Percentiles rank a stretch among this genome's conserved stretches.
Conservation (phyloP, 1,140 invertebrate genomes). For the Sinella curviseta region DNA sequence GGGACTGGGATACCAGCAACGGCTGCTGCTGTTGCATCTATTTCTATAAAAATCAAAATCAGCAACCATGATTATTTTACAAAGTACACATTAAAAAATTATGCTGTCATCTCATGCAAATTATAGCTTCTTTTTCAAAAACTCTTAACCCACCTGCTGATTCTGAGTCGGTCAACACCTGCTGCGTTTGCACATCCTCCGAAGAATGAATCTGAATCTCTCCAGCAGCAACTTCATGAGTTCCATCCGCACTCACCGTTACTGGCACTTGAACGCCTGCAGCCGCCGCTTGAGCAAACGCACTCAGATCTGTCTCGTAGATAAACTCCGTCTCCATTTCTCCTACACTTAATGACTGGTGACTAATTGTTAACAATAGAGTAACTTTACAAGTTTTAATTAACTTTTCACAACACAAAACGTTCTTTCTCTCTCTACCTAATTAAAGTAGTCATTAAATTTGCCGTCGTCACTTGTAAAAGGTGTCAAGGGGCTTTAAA, state of each 20-base stretch:
- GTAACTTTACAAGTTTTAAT: too few species aligned
- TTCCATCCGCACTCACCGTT: neutral
- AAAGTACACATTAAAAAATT: neutral
- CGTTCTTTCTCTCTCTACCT: too few species aligned
- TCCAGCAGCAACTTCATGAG: neutral
- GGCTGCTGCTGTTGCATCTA: conserved; percentile 18
- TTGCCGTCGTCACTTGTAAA: neutral
- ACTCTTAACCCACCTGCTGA: neutral
- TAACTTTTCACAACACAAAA: too few species aligned
- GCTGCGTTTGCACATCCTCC: neutral
- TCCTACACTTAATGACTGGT: too few species aligned
- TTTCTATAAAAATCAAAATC: conserved; percentile 21
- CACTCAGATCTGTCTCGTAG: conserved; percentile 39
- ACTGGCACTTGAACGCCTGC: conserved; percentile 10
- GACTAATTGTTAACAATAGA: too few species aligned
- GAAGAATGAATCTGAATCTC: neutral
- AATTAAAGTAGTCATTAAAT: too few species aligned
- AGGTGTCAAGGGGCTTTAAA: too few species aligned
- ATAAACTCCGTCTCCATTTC: conserved; percentile 45
- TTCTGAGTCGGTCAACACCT: neutral
- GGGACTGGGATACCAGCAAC: conserved; percentile 24
- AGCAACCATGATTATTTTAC: neutral
- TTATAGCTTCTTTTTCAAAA: neutral
- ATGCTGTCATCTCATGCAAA: neutral
- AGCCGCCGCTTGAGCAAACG: conserved; percentile 29